Conservation (phyloP, 2,113 vertebrate genomes). For the Macroglossus sobrinus region DNA sequence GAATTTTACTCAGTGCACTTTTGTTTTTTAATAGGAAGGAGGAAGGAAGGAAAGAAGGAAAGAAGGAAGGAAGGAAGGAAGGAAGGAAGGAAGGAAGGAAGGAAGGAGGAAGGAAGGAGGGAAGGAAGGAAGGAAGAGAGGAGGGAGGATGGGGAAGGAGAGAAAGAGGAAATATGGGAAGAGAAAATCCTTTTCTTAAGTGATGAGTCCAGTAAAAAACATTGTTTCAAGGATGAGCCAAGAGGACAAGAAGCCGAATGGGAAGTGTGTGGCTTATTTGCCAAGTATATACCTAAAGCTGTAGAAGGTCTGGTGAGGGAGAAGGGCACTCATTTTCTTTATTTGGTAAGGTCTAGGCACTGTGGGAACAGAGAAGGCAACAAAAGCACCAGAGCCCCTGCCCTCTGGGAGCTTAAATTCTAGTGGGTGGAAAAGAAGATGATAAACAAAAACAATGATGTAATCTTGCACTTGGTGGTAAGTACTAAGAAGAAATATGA, state of each 20-base stretch:
- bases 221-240: neutral
- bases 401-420: neutral
- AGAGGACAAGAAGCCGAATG: neutral
- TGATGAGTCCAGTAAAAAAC: neutral
- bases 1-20: neutral
- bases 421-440: neutral
- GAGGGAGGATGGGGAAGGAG: neutral
- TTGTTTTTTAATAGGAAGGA: neutral
- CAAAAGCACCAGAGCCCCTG: neutral
- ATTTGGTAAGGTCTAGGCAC: neutral
- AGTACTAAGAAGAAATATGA: neutral
- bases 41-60: neutral
- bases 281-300: neutral
- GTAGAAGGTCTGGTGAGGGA: neutral
- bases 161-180: too few relatives aligned
- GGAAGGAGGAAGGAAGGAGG: rapidly evolving
- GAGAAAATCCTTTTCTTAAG: neutral
- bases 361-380: neutral
- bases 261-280: neutral
- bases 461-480: neutral
- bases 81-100: neutral
- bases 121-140: too few relatives aligned
- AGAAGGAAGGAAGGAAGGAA: neutral
- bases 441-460: neutral
- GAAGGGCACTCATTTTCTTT: neutral